Percentiles rank a stretch among this genome's conserved stretches.
Evolutionary conservation across 1,140 invertebrate genomes (phyloP).

Genomic region (Habropoda laboriosa): DNA sequence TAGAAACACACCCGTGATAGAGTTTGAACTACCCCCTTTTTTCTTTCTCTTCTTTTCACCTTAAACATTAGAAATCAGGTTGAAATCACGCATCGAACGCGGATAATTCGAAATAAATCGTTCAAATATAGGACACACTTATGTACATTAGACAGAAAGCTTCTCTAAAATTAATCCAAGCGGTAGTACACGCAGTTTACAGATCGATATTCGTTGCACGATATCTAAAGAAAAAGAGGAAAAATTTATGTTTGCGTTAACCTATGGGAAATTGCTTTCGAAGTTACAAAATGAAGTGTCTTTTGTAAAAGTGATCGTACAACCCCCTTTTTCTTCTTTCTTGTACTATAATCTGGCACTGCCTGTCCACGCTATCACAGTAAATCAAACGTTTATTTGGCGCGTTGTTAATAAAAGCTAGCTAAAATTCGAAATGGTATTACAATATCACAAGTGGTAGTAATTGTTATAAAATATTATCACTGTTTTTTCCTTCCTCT

Average conservation of each 20-base stretch:
- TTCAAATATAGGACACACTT: too few species aligned
- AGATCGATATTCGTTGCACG: too few species aligned
- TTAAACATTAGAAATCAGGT: neutral
- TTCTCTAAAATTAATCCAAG: too few species aligned
- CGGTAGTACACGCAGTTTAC: too few species aligned
- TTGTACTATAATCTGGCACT: neutral
- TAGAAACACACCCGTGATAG: neutral
- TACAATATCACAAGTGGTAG: slow-evolving; percentile 32
- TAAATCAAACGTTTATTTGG: slow-evolving; percentile 22
- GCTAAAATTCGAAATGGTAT: slow-evolving; percentile 4
- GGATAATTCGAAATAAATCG: neutral
- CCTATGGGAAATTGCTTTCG: neutral
- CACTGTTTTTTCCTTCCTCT: neutral
- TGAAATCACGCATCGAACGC: neutral
- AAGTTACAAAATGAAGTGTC: neutral
- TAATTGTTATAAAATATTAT: slow-evolving; percentile 35
- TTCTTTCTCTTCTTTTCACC: too few species aligned
- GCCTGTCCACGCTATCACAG: slow-evolving; percentile 32
- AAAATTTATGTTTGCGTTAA: neutral
- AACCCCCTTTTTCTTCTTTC: too few species aligned
- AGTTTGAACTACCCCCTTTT: neutral
- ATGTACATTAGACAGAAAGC: too few species aligned
- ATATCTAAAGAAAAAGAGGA: neutral
- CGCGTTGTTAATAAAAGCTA: slow-evolving; percentile 4
- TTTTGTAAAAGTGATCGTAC: slow-evolving; percentile 11